phyloP scores from a whole-genome alignment of 2,888 invertebrate genomes.

The Caradrina clavipalpis region DNA sequence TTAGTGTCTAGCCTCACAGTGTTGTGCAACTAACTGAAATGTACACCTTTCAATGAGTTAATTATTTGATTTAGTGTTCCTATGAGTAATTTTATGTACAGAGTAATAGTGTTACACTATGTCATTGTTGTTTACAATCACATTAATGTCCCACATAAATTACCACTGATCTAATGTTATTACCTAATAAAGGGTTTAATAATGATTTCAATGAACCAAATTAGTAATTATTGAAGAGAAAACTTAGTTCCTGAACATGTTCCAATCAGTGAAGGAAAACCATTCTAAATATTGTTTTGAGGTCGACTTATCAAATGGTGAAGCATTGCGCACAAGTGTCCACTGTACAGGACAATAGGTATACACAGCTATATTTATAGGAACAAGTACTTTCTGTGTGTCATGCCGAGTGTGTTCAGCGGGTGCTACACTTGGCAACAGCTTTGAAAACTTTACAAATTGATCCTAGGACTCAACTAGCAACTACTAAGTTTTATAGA shows the following conservation, averaged over 20 bases:
- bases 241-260: slow-evolving; percentile 39
- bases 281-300: slow-evolving; percentile 52
- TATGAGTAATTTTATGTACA: slow-evolving; percentile 20
- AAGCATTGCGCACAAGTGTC: slow-evolving; percentile 26
- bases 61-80: slow-evolving; percentile 15
- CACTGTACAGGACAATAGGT: slow-evolving; percentile 26
- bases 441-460: neutral
- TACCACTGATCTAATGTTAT: neutral
- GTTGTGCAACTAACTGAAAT: slow-evolving; percentile 17
- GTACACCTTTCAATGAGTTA: slow-evolving; percentile 1
- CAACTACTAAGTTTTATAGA: slow-evolving; percentile 3
- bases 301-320: slow-evolving; percentile 51
- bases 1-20: neutral
- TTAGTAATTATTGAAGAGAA: slow-evolving; percentile 33
- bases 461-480: neutral
- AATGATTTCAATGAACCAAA: neutral
- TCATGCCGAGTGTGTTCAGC: slow-evolving; percentile 26
- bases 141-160: neutral
- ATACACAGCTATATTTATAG: slow-evolving; percentile 33
- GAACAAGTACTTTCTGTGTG: slow-evolving; percentile 38
- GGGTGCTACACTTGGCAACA: slow-evolving; percentile 12
- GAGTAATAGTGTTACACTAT: slow-evolving; percentile 24
- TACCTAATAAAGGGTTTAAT: neutral
- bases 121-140: slow-evolving; percentile 10
- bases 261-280: slow-evolving; percentile 59